phyloP scores from a whole-genome alignment of 2,113 vertebrate species.

The Pogona vitticeps region DNA sequence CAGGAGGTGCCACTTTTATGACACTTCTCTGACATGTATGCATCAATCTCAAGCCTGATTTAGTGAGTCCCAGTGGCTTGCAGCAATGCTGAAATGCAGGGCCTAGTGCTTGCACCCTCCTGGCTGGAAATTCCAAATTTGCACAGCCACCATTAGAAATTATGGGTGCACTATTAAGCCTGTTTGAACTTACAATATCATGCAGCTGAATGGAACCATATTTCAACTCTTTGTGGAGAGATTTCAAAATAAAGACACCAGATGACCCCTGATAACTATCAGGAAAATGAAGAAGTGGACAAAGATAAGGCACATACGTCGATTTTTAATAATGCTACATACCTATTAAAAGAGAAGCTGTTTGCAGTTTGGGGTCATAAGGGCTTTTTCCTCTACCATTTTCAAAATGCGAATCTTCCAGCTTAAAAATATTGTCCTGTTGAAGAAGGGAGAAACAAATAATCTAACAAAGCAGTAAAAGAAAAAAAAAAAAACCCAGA shows the following conservation, averaged over 20 bases:
- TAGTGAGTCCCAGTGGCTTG: background rate
- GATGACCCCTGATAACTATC: slow-evolving; percentile 8
- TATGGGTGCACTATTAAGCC: background rate
- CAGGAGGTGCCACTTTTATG: background rate
- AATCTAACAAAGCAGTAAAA: background rate
- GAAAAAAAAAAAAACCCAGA: background rate
- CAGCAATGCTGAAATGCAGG: background rate
- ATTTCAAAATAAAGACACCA: slow-evolving; percentile 14
- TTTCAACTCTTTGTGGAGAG: slow-evolving; percentile 20
- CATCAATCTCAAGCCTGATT: background rate
- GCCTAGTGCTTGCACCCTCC: background rate
- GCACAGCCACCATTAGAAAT: background rate
- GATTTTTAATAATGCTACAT: slow-evolving; percentile 53
- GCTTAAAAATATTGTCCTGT: slow-evolving; percentile 91
- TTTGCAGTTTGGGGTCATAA: slow-evolving; percentile 94
- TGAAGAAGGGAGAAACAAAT: slow-evolving; percentile 39
- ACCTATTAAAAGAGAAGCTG: slow-evolving; percentile 95
- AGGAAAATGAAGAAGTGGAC: background rate
- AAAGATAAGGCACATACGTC: background rate
- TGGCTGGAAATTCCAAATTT: background rate
- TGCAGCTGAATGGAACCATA: slow-evolving; percentile 14
- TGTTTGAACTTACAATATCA: slow-evolving; percentile 29
- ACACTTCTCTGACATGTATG: background rate
- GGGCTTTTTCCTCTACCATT: slow-evolving; percentile 97
- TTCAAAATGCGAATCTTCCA: slow-evolving; percentile 88